Base-by-base conservation (phyloP, 2,888 invertebrate genomes). In the Chymomyza procnemis region DNA sequence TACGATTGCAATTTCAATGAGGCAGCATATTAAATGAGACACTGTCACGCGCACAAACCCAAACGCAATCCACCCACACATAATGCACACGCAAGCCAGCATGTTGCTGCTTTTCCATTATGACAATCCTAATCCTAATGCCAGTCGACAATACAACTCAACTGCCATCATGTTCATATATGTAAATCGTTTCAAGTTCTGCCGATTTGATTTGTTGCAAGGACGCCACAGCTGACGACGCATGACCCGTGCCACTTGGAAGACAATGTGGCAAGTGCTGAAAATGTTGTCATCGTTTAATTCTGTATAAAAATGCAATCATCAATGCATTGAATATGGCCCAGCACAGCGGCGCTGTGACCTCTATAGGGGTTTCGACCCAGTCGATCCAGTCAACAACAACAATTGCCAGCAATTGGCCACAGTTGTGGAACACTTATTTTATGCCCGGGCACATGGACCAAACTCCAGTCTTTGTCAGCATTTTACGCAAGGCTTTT, bases 401-500 rank as follows among this genome's bases (percentile, higher is more conserved):
- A 22, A 34, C 30, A 60, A 8, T 50, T 50, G 50, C 14, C 50
- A 50, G 19, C 50, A 50, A 16, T 50, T 50, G 50, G 50, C 50
- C 14, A 50, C 50, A 50, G 16, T 50, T n/a, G 19, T 18, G 6
- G 16, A 50, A 8, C 18, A 8, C 18, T 4, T 2, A 14, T 50
- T 50, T 50, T 50, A 50, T 50, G 50, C 18, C 50, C 34, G 34
- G 34, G 34, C 34, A 41, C 34, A 41, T 41, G 34, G 34, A 3
- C 34, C 34, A 41, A 3, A 41, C 34, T 1, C 18, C 18, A 50
- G 46, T 5, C 5, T 50, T 66, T 76, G 80, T 80, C 73, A 80
- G 73, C 84, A 83, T 65, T 79, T 82, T 82, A 71, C 74, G 69
- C 68, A 71, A 60, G 73, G 52, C 34, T 61, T 50, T n/a, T 58